Base-by-base conservation (phyloP, 2,888 invertebrate genomes). In the Andrena haemorrhoa region DNA sequence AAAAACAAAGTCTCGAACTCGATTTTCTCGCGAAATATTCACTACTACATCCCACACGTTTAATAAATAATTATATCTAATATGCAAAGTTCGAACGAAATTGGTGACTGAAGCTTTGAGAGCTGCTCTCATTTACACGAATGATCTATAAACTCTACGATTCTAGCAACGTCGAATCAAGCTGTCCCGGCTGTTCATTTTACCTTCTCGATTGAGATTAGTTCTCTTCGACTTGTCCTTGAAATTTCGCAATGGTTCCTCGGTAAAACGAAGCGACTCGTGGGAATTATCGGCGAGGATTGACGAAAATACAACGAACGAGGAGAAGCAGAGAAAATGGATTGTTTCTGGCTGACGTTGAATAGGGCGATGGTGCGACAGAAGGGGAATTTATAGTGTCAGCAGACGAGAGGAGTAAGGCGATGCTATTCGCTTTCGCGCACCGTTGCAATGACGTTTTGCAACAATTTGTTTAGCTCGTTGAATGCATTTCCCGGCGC, bases 141-240 rank as follows among this genome's bases (percentile, higher is more conserved):
- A 16, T 16, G 4, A 16, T 71, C 60, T 41, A 23, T 56, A 61
- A 70, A 79, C 75, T 70, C 72, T 60, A 51, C 10, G 29, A 70
- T 71, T 74, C 56, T 64, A 41, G 49, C 65, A 51, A 76, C 73
- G 70, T 61, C 63, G 16, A 56, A 2, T 33, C 60, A 23, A 78
- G 78, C 56, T 47, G 51, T 51, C 47, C 23, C 23, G 31, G 26
- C 4, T n/a, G 26, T 20, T 47, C 49, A 41, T 63, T 49, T 61
- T 66, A 58, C 56, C 61, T 53, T 56, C 60, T 53, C 29, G 51
- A n/a, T n/a, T 4, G 31, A 33, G 64, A 51, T 61, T 68, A 47
- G 49, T 72, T 75, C 47, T 49, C 23, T 0, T 29, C 41, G 33
- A 26, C 2, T 35, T 41, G 12, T 41, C 16, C 41, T 4, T 8